phyloP scores from a whole-genome alignment of 1,140 invertebrate species.

The Cydia splendana region DNA sequence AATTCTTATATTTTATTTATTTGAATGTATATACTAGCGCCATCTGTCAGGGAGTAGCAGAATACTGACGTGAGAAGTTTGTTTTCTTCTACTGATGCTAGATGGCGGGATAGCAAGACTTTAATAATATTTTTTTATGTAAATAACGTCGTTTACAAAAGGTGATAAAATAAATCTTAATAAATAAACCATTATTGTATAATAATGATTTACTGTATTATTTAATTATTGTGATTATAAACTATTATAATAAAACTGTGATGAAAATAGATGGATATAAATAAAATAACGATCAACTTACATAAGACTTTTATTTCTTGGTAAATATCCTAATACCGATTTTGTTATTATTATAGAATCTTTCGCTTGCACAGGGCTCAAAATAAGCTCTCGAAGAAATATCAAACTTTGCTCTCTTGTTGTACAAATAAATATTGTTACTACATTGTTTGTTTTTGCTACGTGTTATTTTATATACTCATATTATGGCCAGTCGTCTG shows the following conservation, averaged over 20 bases:
- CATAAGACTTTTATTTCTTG: not conserved
- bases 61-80: not conserved
- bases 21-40: not conserved
- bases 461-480: no score
- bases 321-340: no score
- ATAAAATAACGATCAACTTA: constrained; percentile 23
- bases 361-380: no score
- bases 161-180: not conserved
- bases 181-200: constrained; percentile 8
- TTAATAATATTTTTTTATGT: not conserved
- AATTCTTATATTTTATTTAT: not conserved
- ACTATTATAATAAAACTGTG: constrained; percentile 30
- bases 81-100: not conserved
- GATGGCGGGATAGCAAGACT: not conserved
- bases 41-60: not conserved
- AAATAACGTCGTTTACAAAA: not conserved
- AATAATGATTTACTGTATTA: constrained; percentile 2
- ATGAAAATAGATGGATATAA: constrained; percentile 26
- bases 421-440: no score
- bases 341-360: no score
- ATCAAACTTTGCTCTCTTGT: no score
- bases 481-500: no score
- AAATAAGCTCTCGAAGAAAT: no score
- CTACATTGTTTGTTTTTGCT: no score
- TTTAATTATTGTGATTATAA: constrained; percentile 27